Evolutionary conservation across 2,888 invertebrate species (phyloP).

Genomic region (Congeria kusceri): DNA sequence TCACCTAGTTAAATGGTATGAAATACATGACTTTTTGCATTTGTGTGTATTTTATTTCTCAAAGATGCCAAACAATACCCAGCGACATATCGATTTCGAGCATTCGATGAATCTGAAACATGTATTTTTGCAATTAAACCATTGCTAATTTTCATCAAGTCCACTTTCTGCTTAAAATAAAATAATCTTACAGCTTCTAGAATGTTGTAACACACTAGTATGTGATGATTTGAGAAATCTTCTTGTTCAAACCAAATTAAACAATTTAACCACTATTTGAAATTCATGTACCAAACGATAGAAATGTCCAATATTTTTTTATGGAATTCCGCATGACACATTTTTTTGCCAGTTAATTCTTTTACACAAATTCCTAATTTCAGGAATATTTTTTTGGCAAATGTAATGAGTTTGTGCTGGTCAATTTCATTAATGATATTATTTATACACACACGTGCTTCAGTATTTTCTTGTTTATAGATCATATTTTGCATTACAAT

Average conservation of each 20-base stretch:
- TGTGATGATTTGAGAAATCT: constrained; percentile 21
- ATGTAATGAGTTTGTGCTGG: not conserved
- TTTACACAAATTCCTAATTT: constrained; percentile 37
- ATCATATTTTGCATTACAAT: not conserved
- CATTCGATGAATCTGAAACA: constrained; percentile 36
- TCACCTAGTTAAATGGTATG: not conserved
- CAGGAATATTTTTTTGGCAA: constrained; percentile 3
- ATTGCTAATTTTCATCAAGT: constrained; percentile 1
- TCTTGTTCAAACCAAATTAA: constrained; percentile 38
- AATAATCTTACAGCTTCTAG: constrained; percentile 24
- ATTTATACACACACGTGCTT: too few species aligned
- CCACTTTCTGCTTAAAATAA: constrained; percentile 13
- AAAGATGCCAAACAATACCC: constrained; percentile 39
- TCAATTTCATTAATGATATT: too few species aligned
- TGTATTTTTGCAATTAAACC: constrained; percentile 6
- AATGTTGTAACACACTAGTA: constrained; percentile 36
- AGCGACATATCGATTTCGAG: constrained; percentile 37
- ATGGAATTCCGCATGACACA: constrained; percentile 9
- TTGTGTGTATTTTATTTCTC: constrained; percentile 22
- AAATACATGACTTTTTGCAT: constrained; percentile 14
- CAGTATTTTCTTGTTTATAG: constrained; percentile 9
- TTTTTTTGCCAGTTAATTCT: not conserved
- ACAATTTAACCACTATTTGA: constrained; percentile 27
- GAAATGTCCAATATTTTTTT: constrained; percentile 27
- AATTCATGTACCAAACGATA: constrained; percentile 19